A percentile compares a stretch with the other conserved stretches of the same genome.
These are phyloP conservation scores for Tetramorium alpestre DNA, from an alignment of 1,140 invertebrate species.

Conservation along the genomic window DNA sequence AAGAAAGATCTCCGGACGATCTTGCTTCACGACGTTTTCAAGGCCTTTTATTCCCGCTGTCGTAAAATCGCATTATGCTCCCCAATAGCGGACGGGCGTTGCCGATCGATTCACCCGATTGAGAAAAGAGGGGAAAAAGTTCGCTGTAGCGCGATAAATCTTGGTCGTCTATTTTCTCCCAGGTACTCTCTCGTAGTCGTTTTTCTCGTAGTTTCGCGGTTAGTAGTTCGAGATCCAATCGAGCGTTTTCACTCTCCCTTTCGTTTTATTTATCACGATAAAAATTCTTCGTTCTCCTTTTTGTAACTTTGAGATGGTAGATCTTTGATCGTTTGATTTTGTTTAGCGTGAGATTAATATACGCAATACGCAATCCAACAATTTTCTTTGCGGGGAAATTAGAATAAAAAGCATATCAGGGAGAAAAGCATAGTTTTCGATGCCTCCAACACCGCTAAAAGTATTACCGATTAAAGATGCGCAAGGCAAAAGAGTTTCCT, in stretches of 20 bases:
- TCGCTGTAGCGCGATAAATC: slow-evolving; percentile 53
- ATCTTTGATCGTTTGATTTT: slow-evolving; percentile 27
- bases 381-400: background rate
- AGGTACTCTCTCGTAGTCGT: slow-evolving; percentile 32
- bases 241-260: slow-evolving; percentile 23
- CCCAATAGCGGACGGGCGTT: slow-evolving; percentile 40
- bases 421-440: background rate
- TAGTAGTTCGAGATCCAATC: slow-evolving; percentile 42
- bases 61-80: slow-evolving; percentile 56
- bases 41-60: slow-evolving; percentile 48
- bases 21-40: slow-evolving; percentile 26
- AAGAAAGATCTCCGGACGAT: slow-evolving; percentile 32
- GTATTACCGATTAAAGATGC: background rate
- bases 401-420: background rate
- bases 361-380: background rate
- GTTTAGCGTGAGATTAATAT: background rate
- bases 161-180: slow-evolving; percentile 45
- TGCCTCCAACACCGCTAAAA: background rate
- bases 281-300: background rate
- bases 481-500: background rate
- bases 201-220: slow-evolving; percentile 35
- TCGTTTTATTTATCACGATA: slow-evolving; percentile 45
- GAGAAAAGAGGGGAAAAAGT: slow-evolving; percentile 40
- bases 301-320: background rate
- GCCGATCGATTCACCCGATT: slow-evolving; percentile 42